Evolutionary conservation across 2,888 invertebrate genomes (phyloP).

Genomic region (Sminthurides aquaticus): DNA sequence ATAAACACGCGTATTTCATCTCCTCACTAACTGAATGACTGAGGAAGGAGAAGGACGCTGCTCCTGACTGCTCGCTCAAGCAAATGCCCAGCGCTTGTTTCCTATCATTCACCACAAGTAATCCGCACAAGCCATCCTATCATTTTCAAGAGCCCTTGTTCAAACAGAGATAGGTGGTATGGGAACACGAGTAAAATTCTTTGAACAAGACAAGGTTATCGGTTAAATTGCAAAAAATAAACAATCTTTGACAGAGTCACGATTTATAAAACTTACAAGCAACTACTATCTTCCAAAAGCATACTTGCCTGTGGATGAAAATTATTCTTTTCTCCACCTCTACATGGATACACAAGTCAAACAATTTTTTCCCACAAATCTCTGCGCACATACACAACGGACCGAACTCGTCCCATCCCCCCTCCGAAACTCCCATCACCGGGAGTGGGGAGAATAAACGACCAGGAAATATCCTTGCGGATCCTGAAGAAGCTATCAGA

Average conservation of each 20-base stretch:
- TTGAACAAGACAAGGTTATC: slow-evolving; percentile 12
- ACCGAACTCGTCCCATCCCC: too few species aligned
- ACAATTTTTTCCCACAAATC: too few species aligned
- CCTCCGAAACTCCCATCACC: too few species aligned
- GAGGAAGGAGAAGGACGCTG: too few species aligned
- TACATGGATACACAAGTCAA: too few species aligned
- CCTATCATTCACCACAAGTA: not conserved
- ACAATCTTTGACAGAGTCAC: slow-evolving; percentile 34
- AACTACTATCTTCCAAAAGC: too few species aligned
- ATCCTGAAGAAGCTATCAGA: too few species aligned
- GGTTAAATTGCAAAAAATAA: slow-evolving; percentile 27
- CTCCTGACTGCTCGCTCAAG: not conserved
- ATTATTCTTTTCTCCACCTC: too few species aligned
- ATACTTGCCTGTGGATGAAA: too few species aligned
- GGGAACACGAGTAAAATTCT: not conserved
- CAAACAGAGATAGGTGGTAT: not conserved
- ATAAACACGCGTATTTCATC: not conserved
- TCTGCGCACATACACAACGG: too few species aligned
- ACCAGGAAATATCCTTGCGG: too few species aligned
- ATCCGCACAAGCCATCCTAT: not conserved
- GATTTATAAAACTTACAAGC: slow-evolving; percentile 28
- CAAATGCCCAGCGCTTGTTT: not conserved
- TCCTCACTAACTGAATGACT: not conserved
- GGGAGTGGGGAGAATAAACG: too few species aligned
- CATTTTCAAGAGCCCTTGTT: not conserved